These are phyloP conservation scores for Cichladusa arquata DNA, from an alignment of 2,113 vertebrate species.

Conservation along the genomic window DNA sequence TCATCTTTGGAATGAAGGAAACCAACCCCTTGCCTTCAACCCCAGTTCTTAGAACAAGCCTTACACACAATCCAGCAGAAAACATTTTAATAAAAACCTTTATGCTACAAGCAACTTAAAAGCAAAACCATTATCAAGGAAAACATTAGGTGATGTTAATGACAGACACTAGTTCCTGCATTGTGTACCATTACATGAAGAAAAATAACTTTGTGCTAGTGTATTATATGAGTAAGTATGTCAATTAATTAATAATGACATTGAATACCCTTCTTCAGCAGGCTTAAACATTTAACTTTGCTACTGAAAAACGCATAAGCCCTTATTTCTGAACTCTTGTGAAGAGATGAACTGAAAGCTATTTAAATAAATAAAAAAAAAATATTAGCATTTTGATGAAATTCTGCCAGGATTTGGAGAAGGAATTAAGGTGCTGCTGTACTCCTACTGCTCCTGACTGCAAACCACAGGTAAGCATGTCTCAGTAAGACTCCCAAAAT, in stretches of 20 bases:
- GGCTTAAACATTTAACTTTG: not conserved
- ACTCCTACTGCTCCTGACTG: not conserved
- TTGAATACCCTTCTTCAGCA: not conserved
- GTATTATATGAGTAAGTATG: not conserved
- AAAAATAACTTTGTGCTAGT: not conserved
- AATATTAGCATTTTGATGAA: not conserved
- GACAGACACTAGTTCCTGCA: not conserved
- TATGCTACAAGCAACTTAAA: not conserved
- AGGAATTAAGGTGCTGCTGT: not conserved
- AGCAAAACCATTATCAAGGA: not conserved
- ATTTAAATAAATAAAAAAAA: not conserved
- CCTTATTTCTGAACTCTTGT: not conserved
- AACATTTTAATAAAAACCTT: not conserved
- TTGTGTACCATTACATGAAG: not conserved
- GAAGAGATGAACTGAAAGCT: not conserved
- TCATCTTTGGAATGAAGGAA: not conserved
- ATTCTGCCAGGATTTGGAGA: not conserved
- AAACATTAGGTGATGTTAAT: not conserved
- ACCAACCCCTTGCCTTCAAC: not conserved
- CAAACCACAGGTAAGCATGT: not conserved
- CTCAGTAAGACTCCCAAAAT: not conserved
- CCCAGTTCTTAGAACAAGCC: not conserved
- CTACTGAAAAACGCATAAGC: not conserved
- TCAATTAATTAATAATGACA: not conserved
- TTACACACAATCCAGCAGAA: not conserved